A percentile compares a stretch with the other conserved stretches of the same genome.
Evolutionary conservation across 2,797 vertebrate species (phyloP).

Genomic region (Serranus cabrilla): DNA sequence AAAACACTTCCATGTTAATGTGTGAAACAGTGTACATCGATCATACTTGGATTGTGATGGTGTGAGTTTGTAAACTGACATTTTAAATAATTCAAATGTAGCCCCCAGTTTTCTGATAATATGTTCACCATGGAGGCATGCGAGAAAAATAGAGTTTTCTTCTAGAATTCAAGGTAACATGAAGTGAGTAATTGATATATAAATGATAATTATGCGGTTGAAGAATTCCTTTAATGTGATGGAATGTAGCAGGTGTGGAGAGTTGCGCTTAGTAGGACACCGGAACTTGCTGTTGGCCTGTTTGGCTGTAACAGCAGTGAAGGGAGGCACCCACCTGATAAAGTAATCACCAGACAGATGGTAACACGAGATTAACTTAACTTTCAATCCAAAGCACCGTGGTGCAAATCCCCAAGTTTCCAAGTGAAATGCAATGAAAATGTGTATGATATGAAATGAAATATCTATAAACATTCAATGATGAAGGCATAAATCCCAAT

Average conservation of each 20-base stretch:
- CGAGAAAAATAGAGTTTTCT: no score
- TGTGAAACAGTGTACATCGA: no score
- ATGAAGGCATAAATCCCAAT: neutral
- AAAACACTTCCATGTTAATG: no score
- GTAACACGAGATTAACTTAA: slow-evolving; percentile 23
- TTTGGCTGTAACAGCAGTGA: slow-evolving; percentile 23
- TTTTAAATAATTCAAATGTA: no score
- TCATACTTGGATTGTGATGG: no score
- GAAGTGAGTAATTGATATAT: no score
- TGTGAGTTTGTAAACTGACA: no score
- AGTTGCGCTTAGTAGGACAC: neutral
- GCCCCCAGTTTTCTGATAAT: no score
- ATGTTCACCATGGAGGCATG: no score
- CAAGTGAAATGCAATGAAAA: neutral
- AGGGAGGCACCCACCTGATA: slow-evolving; percentile 35
- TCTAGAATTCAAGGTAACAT: no score
- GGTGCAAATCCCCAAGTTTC: slow-evolving; percentile 8
- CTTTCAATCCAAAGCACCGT: slow-evolving; percentile 17
- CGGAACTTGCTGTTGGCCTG: slow-evolving; percentile 26
- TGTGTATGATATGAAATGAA: neutral
- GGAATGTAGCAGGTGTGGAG: neutral
- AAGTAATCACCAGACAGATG: slow-evolving; percentile 46
- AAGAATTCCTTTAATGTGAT: neutral
- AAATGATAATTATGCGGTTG: neutral
- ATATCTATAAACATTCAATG: neutral